Conservation (phyloP, 2,797 vertebrate genomes). For the Clarias pachynema region DNA sequence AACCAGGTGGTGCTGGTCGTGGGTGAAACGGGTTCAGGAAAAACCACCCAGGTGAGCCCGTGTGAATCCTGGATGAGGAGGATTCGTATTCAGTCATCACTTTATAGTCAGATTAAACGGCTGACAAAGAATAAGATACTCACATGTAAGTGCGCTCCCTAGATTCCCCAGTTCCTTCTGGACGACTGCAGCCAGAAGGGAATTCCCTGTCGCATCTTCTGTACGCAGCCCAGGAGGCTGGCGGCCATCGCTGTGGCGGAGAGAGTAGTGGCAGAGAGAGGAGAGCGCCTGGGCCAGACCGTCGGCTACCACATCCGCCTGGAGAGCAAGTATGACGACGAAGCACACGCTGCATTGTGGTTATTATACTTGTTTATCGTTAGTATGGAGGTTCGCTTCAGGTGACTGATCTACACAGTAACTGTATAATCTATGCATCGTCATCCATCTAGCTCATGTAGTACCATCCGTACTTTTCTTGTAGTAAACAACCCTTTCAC, state of each 20-base stretch:
- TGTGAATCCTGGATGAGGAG: not conserved
- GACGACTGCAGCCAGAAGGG: conserved; percentile 84
- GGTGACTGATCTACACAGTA: not conserved
- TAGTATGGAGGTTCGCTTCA: not conserved
- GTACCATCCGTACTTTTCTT: not conserved
- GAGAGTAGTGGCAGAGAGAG: conserved; percentile 91
- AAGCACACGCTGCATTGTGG: not conserved
- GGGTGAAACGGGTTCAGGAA: conserved; percentile 95
- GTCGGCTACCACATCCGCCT: conserved; percentile 94
- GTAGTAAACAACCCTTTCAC: too few species aligned
- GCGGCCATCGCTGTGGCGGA: conserved; percentile 91
- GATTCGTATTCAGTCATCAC: too few species aligned
- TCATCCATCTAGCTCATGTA: not conserved
- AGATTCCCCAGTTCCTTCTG: conserved; percentile 96
- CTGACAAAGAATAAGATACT: not conserved
- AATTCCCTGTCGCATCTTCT: conserved; percentile 89
- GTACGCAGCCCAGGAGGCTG: conserved; percentile 90
- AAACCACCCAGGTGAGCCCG: conserved; percentile 88
- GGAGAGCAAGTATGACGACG: conserved; percentile 86
- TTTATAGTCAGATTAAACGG: not conserved
- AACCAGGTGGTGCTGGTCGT: conserved; percentile 88
- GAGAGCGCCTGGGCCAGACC: conserved; percentile 88
- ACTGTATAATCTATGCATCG: not conserved
- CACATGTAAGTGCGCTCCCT: conserved; percentile 38
- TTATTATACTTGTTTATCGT: too few species aligned